Conservation (phyloP, 2,888 invertebrate species). For the Fabriciana adippe region DNA sequence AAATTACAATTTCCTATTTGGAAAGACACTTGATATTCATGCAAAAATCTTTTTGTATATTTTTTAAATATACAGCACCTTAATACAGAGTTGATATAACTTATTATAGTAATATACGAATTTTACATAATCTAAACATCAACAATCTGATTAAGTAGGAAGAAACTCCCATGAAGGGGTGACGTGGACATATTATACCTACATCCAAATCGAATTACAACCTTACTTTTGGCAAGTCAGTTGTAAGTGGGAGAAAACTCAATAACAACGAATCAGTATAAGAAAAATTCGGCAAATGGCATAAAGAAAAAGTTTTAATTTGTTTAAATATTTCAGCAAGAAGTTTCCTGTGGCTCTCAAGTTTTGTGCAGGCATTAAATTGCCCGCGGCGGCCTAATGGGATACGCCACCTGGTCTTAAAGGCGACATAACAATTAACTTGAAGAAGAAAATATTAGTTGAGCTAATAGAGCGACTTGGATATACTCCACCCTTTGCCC, state of each 20-base stretch:
- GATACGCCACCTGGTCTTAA: slow-evolving; percentile 78
- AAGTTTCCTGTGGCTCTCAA: slow-evolving; percentile 63
- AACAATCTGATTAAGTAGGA: slow-evolving; percentile 21
- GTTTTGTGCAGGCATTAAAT: slow-evolving; percentile 70
- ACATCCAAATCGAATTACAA: slow-evolving; percentile 45
- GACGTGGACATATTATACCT: slow-evolving; percentile 43
- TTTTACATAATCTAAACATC: background rate
- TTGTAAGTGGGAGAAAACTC: slow-evolving; percentile 55
- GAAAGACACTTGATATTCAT: slow-evolving; percentile 13
- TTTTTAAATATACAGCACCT: background rate
- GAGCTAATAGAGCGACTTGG: slow-evolving; percentile 76
- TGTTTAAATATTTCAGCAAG: slow-evolving; percentile 77
- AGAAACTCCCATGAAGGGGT: slow-evolving; percentile 25
- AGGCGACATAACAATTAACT: slow-evolving; percentile 80
- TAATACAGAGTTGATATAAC: background rate
- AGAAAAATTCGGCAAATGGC: slow-evolving; percentile 62
- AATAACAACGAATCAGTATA: slow-evolving; percentile 67
- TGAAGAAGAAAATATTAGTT: slow-evolving; percentile 79
- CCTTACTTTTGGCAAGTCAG: slow-evolving; percentile 46
- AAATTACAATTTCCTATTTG: slow-evolving; percentile 29
- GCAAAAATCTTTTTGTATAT: slow-evolving; percentile 10
- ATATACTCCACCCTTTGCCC: slow-evolving; percentile 72
- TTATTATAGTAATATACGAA: background rate
- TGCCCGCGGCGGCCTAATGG: slow-evolving; percentile 71
- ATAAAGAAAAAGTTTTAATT: slow-evolving; percentile 79